phyloP scores from a whole-genome alignment of 2,888 invertebrate species.

The Helobdella robusta region DNA sequence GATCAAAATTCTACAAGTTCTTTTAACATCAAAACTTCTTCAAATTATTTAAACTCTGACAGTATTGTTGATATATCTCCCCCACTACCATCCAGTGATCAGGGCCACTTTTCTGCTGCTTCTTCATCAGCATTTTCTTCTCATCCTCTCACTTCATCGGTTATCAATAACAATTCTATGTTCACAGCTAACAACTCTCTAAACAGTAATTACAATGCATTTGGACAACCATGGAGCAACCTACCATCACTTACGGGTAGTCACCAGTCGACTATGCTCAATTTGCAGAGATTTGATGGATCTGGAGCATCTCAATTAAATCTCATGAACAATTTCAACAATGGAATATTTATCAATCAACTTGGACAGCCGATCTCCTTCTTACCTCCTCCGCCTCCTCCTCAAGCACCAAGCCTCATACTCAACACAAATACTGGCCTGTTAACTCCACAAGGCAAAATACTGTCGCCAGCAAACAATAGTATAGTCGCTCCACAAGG shows the following conservation, averaged over 20 bases:
- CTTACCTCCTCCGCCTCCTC: constrained; percentile 13
- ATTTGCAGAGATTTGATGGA: constrained; percentile 9
- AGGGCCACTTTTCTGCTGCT: constrained; percentile 11
- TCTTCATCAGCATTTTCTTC: no score
- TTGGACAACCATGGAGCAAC: not conserved
- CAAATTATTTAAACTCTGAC: constrained; percentile 17
- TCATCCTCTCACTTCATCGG: not conserved
- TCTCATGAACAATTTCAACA: constrained; percentile 6
- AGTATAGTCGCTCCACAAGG: constrained; percentile 16
- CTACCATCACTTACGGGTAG: not conserved
- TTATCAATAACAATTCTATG: not conserved
- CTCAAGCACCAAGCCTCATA: constrained; percentile 14
- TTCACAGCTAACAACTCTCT: not conserved
- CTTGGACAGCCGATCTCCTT: constrained; percentile 22
- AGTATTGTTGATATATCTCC: constrained; percentile 21
- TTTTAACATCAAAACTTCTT: not conserved
- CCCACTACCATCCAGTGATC: constrained; percentile 13
- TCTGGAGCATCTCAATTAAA: constrained; percentile 12
- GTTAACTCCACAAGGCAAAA: constrained; percentile 13
- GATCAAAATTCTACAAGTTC: no score
- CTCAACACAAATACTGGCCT: constrained; percentile 9
- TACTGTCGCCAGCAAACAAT: constrained; percentile 8
- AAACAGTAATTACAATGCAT: not conserved
- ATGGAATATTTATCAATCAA: constrained; percentile 21
- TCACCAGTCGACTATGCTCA: not conserved